Evolutionary conservation across 2,797 vertebrate genomes (phyloP), one percentile per base, ranked within the genome.

Genomic region (Gobionotothen gibberifrons): DNA sequence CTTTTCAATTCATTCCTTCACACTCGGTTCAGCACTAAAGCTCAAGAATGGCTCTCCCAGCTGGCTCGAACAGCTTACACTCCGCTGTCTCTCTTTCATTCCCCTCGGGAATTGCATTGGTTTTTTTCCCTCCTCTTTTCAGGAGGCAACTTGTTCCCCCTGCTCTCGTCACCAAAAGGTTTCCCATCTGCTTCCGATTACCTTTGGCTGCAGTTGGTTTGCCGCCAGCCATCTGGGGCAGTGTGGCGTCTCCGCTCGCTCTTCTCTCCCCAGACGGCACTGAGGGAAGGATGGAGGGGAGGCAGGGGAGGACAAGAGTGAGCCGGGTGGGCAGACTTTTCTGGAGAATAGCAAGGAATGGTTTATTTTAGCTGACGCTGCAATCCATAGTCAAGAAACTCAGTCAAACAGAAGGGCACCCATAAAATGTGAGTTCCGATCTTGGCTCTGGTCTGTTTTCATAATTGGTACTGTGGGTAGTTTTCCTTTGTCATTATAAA

Each of bases 121-220:
- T 76, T 83, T 80, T 77, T 26, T 53, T 51, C 55, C 68, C 66
- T 69, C 63, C 77, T 83, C 76, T 90, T 86, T 85, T 91, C 80
- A 88, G 85, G 88, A 93, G 88, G 94, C 88, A 91, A 94, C 95
- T 95, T 94, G 93, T 92, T 93, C 93, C 91, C 90, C 92, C 64
- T 91, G 88, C 91, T 94, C 92, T 92, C 92, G 90, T 94, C 93
- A 94, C 93, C 94, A 87, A 93, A 94, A 94, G 87, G 79, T 94
- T 93, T 93, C 92, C 94, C 96, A 97, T 97, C 96, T 97, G 96
- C 94, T 96, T 95, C 94, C 93, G 92, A 97, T 97, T 97, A 96
- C 93, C 93, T 94, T 96, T 95, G 94, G 93, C 93, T 95, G 87
- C 90, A 94, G 89, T 95, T 94, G 95, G 93, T 93, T 88, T 80